Conservation (phyloP, 2,888 invertebrate genomes). For the Phortica okadai region DNA sequence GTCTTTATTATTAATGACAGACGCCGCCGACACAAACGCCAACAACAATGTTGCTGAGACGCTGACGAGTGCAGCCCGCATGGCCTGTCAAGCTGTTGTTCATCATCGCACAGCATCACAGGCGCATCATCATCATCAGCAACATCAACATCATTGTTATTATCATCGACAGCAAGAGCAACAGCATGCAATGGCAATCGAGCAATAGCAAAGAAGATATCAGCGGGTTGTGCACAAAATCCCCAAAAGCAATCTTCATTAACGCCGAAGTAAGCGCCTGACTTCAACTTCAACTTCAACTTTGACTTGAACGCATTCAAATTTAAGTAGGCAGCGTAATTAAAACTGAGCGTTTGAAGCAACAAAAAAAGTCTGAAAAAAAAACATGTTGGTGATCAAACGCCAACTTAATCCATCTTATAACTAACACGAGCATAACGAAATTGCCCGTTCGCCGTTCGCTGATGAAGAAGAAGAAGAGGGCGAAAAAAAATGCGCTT, state of each 20-base stretch:
- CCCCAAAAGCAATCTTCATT: slow-evolving; percentile 13
- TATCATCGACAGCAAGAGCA: background rate
- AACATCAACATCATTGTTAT: background rate
- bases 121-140: slow-evolving; percentile 3
- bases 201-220: background rate
- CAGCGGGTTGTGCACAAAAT: background rate
- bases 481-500: background rate
- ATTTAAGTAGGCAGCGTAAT: slow-evolving; percentile 24
- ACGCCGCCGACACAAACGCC: background rate
- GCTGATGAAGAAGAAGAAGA: background rate
- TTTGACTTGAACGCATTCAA: background rate
- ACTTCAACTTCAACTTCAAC: background rate
- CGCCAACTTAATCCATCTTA: slow-evolving; percentile 18
- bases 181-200: background rate
- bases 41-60: background rate
- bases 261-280: background rate
- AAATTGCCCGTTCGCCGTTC: background rate
- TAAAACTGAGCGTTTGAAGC: background rate
- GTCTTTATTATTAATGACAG: slow-evolving; percentile 29
- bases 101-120: slow-evolving; percentile 9
- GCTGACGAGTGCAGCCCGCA: slow-evolving; percentile 24
- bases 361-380: background rate
- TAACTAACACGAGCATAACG: slow-evolving; percentile 21
- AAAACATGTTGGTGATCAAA: background rate
- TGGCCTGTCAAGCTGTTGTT: slow-evolving; percentile 20